These are phyloP conservation scores for Anarrhichthys ocellatus DNA, from an alignment of 2,113 vertebrate genomes.

Conservation along the genomic window DNA sequence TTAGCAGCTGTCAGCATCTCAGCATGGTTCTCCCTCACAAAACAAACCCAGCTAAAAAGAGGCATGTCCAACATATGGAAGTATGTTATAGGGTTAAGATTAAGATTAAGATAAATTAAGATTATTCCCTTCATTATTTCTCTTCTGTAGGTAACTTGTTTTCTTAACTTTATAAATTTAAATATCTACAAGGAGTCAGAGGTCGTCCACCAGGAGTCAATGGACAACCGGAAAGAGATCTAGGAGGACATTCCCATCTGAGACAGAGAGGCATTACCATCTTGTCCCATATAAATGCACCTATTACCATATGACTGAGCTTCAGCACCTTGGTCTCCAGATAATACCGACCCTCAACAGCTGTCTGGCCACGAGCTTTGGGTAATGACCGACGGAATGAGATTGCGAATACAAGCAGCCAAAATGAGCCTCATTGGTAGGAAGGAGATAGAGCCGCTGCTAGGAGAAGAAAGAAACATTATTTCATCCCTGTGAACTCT, in stretches of 20 bases:
- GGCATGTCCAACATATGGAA: neutral
- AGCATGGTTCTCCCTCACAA: constrained; percentile 25
- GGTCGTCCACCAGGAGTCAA: neutral
- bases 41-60: constrained; percentile 8
- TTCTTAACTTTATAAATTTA: no score
- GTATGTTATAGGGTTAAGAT: no score
- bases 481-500: no score
- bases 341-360: no score
- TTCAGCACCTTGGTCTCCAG: neutral
- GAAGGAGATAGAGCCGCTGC: no score
- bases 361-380: no score
- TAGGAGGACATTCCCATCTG: neutral
- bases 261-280: no score
- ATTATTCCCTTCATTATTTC: neutral
- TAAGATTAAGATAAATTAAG: no score
- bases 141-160: neutral
- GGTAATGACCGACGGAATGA: no score
- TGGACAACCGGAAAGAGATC: neutral
- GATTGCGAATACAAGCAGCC: no score
- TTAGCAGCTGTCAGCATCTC: constrained; percentile 45
- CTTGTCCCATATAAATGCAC: neutral
- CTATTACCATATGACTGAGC: neutral
- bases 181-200: neutral
- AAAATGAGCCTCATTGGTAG: no score
- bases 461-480: no score